These are phyloP conservation scores for Noctua fimbriata DNA, from an alignment of 2,888 invertebrate species.

Conservation along the genomic window DNA sequence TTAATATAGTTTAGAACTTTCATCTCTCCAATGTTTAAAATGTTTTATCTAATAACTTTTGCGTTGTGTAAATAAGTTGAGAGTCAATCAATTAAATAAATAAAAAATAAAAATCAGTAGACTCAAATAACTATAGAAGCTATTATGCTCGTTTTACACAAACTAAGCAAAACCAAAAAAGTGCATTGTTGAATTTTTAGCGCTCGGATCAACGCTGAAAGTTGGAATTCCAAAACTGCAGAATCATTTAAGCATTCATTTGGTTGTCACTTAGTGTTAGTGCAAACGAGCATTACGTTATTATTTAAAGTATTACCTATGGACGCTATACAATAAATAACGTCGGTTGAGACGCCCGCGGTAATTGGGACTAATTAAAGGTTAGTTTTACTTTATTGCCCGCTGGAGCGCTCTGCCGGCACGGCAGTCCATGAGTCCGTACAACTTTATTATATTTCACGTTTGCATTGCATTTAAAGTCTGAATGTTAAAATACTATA, in stretches of 20 bases:
- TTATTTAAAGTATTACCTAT: slow-evolving; percentile 46
- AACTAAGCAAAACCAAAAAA: not conserved
- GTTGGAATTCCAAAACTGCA: not conserved
- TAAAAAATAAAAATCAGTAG: not conserved
- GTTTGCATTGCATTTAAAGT: slow-evolving; percentile 67
- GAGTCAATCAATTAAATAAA: slow-evolving; percentile 16
- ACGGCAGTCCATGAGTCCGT: slow-evolving; percentile 24
- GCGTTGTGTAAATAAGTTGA: slow-evolving; percentile 34
- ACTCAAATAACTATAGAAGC: slow-evolving; percentile 28
- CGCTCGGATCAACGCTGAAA: not conserved
- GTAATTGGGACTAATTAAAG: slow-evolving; percentile 74
- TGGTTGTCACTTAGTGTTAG: not conserved
- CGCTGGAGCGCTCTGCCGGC: slow-evolving; percentile 45
- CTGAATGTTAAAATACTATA: slow-evolving; percentile 54
- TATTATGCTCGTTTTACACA: not conserved
- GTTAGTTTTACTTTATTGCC: slow-evolving; percentile 75
- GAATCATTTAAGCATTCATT: not conserved
- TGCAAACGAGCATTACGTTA: slow-evolving; percentile 23
- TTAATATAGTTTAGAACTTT: slow-evolving; percentile 12
- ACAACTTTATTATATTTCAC: slow-evolving; percentile 58
- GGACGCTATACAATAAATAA: slow-evolving; percentile 49
- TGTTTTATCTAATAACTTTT: slow-evolving; percentile 8
- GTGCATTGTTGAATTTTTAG: not conserved
- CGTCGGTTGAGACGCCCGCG: slow-evolving; percentile 52
- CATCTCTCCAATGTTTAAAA: slow-evolving; percentile 13